Conservation (phyloP, 2,888 invertebrate genomes). For the Mythimna impura region DNA sequence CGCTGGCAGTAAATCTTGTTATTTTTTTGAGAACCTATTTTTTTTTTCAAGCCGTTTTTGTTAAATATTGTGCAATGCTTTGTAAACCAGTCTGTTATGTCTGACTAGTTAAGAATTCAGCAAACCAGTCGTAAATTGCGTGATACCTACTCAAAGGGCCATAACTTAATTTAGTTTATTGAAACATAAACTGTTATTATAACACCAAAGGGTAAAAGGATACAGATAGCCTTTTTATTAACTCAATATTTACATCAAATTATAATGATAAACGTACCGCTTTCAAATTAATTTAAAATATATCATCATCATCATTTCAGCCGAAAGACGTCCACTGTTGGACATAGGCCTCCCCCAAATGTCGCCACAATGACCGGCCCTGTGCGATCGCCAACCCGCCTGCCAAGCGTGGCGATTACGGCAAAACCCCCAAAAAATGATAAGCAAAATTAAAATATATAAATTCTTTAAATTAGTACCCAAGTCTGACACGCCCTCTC, state of each 20-base stretch:
- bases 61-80: slow-evolving; percentile 11
- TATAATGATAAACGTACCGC: not conserved
- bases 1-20: not conserved
- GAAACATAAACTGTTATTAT: not conserved
- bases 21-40: not conserved
- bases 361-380: too few relatives aligned
- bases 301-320: too few relatives aligned
- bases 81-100: not conserved
- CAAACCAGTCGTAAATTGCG: not conserved
- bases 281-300: not conserved
- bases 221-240: slow-evolving; percentile 13
- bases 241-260: not conserved
- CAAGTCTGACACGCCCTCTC: too few relatives aligned
- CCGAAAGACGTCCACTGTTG: too few relatives aligned
- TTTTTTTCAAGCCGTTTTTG: not conserved
- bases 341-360: too few relatives aligned
- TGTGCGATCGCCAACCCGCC: too few relatives aligned
- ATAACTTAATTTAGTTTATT: slow-evolving; percentile 11
- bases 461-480: not conserved
- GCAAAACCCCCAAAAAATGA: too few relatives aligned
- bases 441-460: not conserved
- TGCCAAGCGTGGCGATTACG: too few relatives aligned
- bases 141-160: not conserved
- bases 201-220: not conserved
- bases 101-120: not conserved